Evolutionary conservation across 2,113 vertebrate genomes (phyloP), one percentile per base, ranked within the genome.

Genomic region (Pungitius pungitius): DNA sequence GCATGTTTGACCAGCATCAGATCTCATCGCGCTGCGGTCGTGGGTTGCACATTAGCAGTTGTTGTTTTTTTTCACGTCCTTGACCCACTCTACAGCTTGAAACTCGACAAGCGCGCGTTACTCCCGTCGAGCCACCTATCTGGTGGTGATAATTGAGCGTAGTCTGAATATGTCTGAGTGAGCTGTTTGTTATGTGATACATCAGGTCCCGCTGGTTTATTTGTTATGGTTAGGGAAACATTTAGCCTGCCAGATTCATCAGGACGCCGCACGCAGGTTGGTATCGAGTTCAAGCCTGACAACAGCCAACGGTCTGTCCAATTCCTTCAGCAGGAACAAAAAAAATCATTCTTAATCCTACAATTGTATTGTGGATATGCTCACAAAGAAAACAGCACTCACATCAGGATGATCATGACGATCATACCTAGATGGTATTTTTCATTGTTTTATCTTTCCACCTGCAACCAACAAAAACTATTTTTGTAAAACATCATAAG

Each of bases 61-160:
- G n/a, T n/a, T n/a, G n/a, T n/a, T n/a, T n/a, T n/a, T n/a, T n/a
- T 42, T 37, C 15, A 20, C 3, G 80, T 80, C 87, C 83, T 87
- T 84, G 86, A 81, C 69, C 73, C 22, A n/a, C n/a, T n/a, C n/a
- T n/a, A n/a, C 72, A 77, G 42, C 61, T 71, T 55, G 63, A 76
- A 79, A 77, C 49, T 73, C 17, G 9, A 63, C 43, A 61, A 75
- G 56, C 17, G 27, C 24, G 30, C 5, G 67, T 77, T 65, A 55
- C n/a, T 76, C 71, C n/a, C n/a, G n/a, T n/a, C n/a, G n/a, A n/a
- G n/a, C n/a, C n/a, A n/a, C n/a, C n/a, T n/a, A n/a, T n/a, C n/a
- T n/a, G n/a, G n/a, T n/a, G 18, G 22, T 40, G 52, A 75, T 33
- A 65, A 62, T 52, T 18, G 56, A n/a, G n/a, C 37, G 18, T 26